Base-by-base conservation (phyloP, 2,113 vertebrate genomes). In the Motacilla alba region DNA sequence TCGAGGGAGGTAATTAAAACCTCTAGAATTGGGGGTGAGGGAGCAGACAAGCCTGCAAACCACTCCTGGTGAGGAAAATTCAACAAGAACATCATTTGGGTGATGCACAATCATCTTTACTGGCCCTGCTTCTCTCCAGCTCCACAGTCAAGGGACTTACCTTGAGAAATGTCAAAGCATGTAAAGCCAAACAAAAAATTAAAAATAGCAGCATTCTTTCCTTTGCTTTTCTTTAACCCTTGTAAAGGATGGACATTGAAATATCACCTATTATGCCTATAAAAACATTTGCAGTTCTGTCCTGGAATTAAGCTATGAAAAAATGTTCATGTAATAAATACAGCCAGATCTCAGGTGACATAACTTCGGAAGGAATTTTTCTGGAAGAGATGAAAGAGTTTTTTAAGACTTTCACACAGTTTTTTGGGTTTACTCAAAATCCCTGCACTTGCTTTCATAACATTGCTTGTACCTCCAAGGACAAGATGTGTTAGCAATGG, bases 401-500 rank as follows among this genome's bases (percentile, higher is more conserved):
- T 70, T 75, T 76, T 31, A 55, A 88, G 80, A 50, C 20, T 66
- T 52, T 9, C 28, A 53, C 7, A 13, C 1, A 31, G 62, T 90
- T 90, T 66, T 73, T n/a, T 53, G 50, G 30, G 7, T 30, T 81
- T 74, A 63, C 23, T 69, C 6, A 1, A 63, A 83, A 68, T 1
- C 1, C 4, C 10, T 10, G 3, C 44, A n/a, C 3, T 24, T 70
- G 18, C 7, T 69, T 66, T 62, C 9, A 37, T 49, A 77, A 56
- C 3, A 7, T 20, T 5, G 6, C 21, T 74, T 76, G 69, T 23
- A 53, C 31, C 16, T 74, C 46, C 15, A 43, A 55, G 26, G 55
- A 89, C 6, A 46, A 89, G n/a, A n/a, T 30, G 13, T 18, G 11
- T 58, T 37, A 58, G 37, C 2, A 1, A 0, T n/a, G 9, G 6